Conservation (phyloP, 2,888 invertebrate species). For the Trypoxylon attenuatum region DNA sequence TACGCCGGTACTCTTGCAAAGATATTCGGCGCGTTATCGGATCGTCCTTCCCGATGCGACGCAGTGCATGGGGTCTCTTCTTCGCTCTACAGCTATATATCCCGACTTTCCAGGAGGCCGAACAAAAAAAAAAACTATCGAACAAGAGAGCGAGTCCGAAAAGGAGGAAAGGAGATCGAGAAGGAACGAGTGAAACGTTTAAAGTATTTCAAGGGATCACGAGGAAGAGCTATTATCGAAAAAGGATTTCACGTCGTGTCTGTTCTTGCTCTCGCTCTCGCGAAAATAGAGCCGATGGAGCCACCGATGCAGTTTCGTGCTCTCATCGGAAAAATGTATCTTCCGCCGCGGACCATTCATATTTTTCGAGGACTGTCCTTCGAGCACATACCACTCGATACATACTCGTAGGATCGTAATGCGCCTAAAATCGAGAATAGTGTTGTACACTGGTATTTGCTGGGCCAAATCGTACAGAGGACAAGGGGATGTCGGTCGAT, state of each 20-base stretch:
- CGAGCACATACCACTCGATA: too few relatives aligned
- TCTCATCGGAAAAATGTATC: slow-evolving; percentile 30
- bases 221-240: slow-evolving; percentile 45
- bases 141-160: background rate
- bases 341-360: slow-evolving; percentile 27
- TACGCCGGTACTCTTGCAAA: slow-evolving; percentile 27
- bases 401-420: too few relatives aligned
- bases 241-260: slow-evolving; percentile 41
- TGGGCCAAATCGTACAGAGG: too few relatives aligned
- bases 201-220: slow-evolving; percentile 44
- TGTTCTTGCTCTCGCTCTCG: slow-evolving; percentile 15
- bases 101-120: slow-evolving; percentile 15
- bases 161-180: background rate
- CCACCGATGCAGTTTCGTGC: slow-evolving; percentile 28
- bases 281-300: slow-evolving; percentile 22
- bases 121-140: slow-evolving; percentile 15
- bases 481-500: too few relatives aligned
- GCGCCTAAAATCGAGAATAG: too few relatives aligned
- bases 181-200: slow-evolving; percentile 22
- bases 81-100: slow-evolving; percentile 30
- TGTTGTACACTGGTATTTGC: too few relatives aligned
- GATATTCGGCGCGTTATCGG: slow-evolving; percentile 48
- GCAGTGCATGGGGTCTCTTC: too few relatives aligned
- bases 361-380: slow-evolving; percentile 4
- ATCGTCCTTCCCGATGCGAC: too few relatives aligned